These are phyloP conservation scores for Pantala flavescens DNA, from an alignment of 1,140 invertebrate species.

Conservation along the genomic window DNA sequence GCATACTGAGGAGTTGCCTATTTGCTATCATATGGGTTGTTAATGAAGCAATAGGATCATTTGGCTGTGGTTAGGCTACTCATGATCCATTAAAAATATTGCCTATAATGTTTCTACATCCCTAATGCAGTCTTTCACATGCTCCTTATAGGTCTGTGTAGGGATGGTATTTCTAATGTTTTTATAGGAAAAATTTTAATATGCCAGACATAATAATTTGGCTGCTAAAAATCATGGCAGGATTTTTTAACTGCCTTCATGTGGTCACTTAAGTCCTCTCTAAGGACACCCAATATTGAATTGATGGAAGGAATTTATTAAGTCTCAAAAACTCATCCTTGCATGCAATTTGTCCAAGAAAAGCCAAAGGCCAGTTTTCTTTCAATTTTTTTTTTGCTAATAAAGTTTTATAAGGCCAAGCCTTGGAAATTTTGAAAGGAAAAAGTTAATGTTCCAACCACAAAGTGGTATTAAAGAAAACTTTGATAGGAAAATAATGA, in stretches of 20 bases:
- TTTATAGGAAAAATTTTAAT: neutral
- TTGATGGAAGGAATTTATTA: neutral
- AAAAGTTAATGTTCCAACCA: neutral
- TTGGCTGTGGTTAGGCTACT: neutral
- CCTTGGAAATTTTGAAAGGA: neutral
- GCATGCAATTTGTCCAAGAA: neutral
- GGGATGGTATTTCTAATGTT: neutral
- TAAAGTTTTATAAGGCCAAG: slow-evolving; percentile 5
- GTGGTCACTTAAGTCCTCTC: neutral
- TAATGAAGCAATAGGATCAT: neutral
- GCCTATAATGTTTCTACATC: too few relatives aligned
- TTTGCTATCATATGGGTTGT: neutral
- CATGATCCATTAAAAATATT: neutral
- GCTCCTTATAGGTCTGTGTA: neutral
- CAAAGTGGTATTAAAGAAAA: neutral
- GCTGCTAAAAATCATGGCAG: neutral
- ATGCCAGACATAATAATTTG: neutral
- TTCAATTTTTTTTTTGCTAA: neutral
- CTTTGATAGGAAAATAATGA: neutral
- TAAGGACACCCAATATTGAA: neutral
- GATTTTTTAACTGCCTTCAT: neutral
- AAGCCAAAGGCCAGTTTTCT: slow-evolving; percentile 1
- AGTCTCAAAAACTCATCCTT: neutral
- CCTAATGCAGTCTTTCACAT: too few relatives aligned
- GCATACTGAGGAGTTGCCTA: neutral